These are phyloP conservation scores for Eugnorisma glareosa DNA, from an alignment of 2,888 invertebrate genomes.

Conservation along the genomic window DNA sequence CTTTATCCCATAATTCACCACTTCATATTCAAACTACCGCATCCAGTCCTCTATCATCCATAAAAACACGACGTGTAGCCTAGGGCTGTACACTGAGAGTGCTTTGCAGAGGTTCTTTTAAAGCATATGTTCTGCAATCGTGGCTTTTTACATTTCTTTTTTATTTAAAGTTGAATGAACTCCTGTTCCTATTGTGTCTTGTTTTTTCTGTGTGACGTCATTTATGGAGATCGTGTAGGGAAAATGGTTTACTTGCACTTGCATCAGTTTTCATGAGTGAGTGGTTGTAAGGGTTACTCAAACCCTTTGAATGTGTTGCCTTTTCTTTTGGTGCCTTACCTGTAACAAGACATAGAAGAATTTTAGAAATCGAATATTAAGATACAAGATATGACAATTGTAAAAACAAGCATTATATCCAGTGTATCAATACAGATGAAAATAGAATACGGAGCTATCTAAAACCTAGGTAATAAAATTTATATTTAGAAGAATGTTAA, in stretches of 20 bases:
- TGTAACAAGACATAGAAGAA: conserved; percentile 38
- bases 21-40: conserved; percentile 29
- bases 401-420: background rate
- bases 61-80: conserved; percentile 60
- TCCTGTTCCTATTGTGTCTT: conserved; percentile 39
- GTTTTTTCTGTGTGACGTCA: conserved; percentile 6
- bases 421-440: background rate
- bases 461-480: background rate
- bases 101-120: conserved; percentile 68
- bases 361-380: background rate
- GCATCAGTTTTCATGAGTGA: background rate
- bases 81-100: conserved; percentile 66
- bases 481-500: background rate
- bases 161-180: conserved; percentile 69
- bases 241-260: background rate
- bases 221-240: background rate
- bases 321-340: conserved; percentile 33
- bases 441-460: background rate
- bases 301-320: background rate
- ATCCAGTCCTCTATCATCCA: conserved; percentile 43
- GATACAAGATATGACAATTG: background rate
- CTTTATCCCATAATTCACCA: background rate
- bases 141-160: conserved; percentile 59
- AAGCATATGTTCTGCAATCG: conserved; percentile 62
- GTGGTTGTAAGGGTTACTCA: background rate